phyloP scores from a whole-genome alignment of 2,113 vertebrate species.

The Larimichthys crocea region DNA sequence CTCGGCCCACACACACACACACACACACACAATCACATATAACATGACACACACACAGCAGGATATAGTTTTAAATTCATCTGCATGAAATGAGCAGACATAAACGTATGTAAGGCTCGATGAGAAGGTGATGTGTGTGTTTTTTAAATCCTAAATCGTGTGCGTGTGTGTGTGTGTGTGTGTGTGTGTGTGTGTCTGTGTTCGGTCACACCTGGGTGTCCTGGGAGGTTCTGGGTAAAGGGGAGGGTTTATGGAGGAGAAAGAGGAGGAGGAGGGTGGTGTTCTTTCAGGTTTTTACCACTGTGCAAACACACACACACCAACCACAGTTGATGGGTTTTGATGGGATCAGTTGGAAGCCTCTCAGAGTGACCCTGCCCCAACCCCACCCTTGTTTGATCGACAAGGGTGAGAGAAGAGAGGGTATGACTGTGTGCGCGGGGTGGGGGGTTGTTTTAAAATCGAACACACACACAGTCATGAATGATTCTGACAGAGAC shows the following conservation, averaged over 20 bases:
- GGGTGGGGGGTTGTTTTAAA: not conserved
- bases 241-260: conserved; percentile 62
- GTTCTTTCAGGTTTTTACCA: conserved; percentile 81
- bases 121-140: not conserved
- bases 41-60: not conserved
- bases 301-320: conserved; percentile 73
- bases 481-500: not conserved
- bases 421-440: conserved; percentile 1
- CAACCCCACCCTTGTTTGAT: conserved; percentile 79
- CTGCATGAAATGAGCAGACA: not conserved
- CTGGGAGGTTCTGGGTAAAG: conserved; percentile 59
- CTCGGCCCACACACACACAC: conserved; percentile 60
- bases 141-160: no score
- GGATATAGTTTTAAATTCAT: not conserved
- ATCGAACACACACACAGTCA: not conserved
- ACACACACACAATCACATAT: conserved; percentile 2
- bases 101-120: not conserved
- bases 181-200: conserved; percentile 23
- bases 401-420: conserved; percentile 64
- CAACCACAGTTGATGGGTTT: conserved; percentile 77
- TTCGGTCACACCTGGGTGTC: conserved; percentile 71
- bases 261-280: conserved; percentile 30
- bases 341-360: conserved; percentile 82
- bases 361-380: conserved; percentile 74
- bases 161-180: conserved; percentile 25